Evolutionary conservation across 2,797 vertebrate genomes (phyloP).

Genomic region (Artibeus lituratus): DNA sequence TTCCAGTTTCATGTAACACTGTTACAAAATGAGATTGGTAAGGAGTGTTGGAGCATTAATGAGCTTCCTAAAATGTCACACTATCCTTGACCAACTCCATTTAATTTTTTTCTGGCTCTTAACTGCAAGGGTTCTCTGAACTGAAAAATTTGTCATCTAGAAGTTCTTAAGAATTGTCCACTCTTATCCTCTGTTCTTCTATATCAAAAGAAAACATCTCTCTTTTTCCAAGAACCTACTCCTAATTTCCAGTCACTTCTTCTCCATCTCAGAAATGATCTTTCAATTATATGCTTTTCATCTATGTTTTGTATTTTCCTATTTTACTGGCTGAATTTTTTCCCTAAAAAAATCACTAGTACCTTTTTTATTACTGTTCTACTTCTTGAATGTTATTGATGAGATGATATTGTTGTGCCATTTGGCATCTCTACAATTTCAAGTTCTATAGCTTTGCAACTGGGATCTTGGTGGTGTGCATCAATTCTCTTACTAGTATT

Average conservation of each 20-base stretch:
- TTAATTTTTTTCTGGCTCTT: not conserved
- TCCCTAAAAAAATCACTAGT: not conserved
- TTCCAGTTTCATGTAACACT: not conserved
- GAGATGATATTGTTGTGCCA: not conserved
- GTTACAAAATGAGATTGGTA: not conserved
- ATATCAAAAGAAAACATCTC: not conserved
- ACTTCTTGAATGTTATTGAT: not conserved
- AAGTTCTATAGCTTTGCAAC: not conserved
- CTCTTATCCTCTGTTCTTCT: not conserved
- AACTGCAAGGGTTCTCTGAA: not conserved
- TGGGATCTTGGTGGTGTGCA: not conserved
- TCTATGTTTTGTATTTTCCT: not conserved
- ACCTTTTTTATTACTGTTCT: not conserved
- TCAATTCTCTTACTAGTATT: not conserved
- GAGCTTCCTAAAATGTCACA: not conserved
- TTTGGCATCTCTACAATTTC: not conserved
- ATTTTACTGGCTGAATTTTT: not conserved
- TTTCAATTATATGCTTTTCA: not conserved
- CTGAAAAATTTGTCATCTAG: not conserved
- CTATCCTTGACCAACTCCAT: not conserved
- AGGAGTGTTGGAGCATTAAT: not conserved
- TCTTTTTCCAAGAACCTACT: not conserved
- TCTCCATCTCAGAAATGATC: not conserved
- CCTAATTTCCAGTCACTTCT: not conserved
- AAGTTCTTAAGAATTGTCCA: not conserved